Conservation (phyloP, 2,113 vertebrate genomes). For the Heterotis niloticus region DNA sequence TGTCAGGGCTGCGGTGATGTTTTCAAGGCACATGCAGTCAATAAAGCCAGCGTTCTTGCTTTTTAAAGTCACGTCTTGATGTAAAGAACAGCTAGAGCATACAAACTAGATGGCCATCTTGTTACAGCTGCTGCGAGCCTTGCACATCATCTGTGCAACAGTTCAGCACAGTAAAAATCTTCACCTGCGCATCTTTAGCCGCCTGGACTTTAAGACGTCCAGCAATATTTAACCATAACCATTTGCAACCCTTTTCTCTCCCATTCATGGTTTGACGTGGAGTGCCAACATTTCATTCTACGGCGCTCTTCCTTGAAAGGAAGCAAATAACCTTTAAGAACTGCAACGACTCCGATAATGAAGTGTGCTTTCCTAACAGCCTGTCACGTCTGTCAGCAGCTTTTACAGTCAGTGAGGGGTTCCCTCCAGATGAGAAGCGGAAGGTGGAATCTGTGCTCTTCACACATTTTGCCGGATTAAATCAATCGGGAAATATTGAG, state of each 20-base stretch:
- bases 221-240: constrained; percentile 50
- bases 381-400: constrained; percentile 66
- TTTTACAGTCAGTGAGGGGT: constrained; percentile 63
- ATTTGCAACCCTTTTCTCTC: constrained; percentile 35
- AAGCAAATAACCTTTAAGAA: constrained; percentile 65
- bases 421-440: constrained; percentile 65
- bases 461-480: constrained; percentile 64
- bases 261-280: constrained; percentile 44
- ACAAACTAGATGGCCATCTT: constrained; percentile 43
- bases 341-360: constrained; percentile 58
- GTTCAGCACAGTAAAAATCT: not conserved
- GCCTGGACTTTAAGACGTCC: constrained; percentile 46
- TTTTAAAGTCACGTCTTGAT: no score
- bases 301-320: constrained; percentile 44
- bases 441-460: constrained; percentile 70
- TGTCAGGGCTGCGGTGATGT: no score
- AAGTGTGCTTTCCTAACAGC: constrained; percentile 56
- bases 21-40: no score
- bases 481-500: constrained; percentile 75
- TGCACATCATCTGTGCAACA: not conserved
- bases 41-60: no score
- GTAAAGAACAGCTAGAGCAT: constrained; percentile 16
- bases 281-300: constrained; percentile 51
- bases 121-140: constrained; percentile 40
- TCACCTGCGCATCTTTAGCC: constrained; percentile 39